These are phyloP conservation scores for Tamandua tetradactyla DNA, from an alignment of 2,797 vertebrate species.

Conservation along the genomic window DNA sequence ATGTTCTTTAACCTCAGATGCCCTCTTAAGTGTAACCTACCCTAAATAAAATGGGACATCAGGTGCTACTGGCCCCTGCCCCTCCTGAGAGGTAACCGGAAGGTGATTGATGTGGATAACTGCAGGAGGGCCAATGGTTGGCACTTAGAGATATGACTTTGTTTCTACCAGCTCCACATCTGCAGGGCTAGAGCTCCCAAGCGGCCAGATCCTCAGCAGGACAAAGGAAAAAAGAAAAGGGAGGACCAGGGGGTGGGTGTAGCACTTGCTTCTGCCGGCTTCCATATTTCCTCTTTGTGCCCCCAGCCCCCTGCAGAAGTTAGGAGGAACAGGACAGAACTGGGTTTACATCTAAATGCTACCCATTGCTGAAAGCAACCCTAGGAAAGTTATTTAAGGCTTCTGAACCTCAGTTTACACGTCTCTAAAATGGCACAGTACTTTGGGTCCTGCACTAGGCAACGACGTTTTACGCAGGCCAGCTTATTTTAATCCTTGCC, in stretches of 20 bases:
- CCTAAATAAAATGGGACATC: slow-evolving; percentile 84
- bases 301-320: not conserved
- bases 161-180: slow-evolving; percentile 52
- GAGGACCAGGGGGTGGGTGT: not conserved
- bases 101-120: no score
- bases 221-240: not conserved
- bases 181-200: not conserved
- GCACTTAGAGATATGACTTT: slow-evolving; percentile 69
- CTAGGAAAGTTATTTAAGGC: no score
- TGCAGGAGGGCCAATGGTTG: slow-evolving; percentile 72
- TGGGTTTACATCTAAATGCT: not conserved
- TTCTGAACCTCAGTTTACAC: not conserved
- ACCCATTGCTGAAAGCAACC: not conserved
- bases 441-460: no score
- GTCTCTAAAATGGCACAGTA: not conserved
- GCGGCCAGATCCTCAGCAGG: not conserved
- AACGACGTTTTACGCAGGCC: rapidly evolving
- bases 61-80: slow-evolving; percentile 78
- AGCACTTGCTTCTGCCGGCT: not conserved
- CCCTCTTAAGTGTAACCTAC: slow-evolving; percentile 84
- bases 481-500: not conserved
- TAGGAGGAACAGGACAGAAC: no score
- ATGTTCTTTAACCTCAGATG: slow-evolving; percentile 86
- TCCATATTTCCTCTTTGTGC: rapidly evolving
- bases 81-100: slow-evolving; percentile 81